These are phyloP conservation scores for Lissonota sp. DNA, from an alignment of 2,888 invertebrate genomes.

Conservation along the genomic window DNA sequence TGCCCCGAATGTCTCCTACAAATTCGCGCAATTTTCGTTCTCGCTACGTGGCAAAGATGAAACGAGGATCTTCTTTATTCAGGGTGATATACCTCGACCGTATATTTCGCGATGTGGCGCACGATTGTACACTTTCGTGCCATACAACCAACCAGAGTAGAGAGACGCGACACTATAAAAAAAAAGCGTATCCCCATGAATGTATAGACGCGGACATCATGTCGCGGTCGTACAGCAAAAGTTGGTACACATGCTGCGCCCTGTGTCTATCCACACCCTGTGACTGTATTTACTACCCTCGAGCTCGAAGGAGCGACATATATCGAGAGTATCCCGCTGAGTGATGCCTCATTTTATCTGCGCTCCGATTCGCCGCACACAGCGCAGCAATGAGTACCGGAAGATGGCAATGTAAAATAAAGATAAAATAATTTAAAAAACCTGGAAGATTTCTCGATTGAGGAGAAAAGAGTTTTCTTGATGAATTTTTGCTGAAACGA, in stretches of 20 bases:
- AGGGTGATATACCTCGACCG: constrained; percentile 46
- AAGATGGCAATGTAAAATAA: constrained; percentile 19
- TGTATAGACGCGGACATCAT: constrained; percentile 12
- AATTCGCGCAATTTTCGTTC: not conserved
- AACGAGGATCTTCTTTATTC: constrained; percentile 34
- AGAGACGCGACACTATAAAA: constrained; percentile 23
- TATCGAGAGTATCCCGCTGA: constrained; percentile 21
- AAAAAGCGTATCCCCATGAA: constrained; percentile 8
- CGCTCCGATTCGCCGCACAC: not conserved
- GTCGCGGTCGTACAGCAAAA: constrained; percentile 14
- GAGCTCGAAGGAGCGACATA: constrained; percentile 32
- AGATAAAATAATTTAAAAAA: not conserved
- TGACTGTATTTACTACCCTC: constrained; percentile 4
- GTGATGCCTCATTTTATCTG: constrained; percentile 34
- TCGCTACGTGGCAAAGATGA: not conserved
- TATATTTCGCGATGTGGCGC: constrained; percentile 23
- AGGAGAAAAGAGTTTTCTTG: not conserved
- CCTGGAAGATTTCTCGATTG: not conserved
- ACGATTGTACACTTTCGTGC: constrained; percentile 40
- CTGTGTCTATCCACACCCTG: constrained; percentile 10
- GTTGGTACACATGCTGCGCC: constrained; percentile 12
- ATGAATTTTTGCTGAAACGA: not conserved
- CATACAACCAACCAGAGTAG: constrained; percentile 14
- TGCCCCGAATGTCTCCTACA: too few relatives aligned
- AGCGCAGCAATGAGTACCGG: constrained; percentile 6